Conservation (phyloP, 2,113 vertebrate genomes). For the Phyllostomus hastatus region DNA sequence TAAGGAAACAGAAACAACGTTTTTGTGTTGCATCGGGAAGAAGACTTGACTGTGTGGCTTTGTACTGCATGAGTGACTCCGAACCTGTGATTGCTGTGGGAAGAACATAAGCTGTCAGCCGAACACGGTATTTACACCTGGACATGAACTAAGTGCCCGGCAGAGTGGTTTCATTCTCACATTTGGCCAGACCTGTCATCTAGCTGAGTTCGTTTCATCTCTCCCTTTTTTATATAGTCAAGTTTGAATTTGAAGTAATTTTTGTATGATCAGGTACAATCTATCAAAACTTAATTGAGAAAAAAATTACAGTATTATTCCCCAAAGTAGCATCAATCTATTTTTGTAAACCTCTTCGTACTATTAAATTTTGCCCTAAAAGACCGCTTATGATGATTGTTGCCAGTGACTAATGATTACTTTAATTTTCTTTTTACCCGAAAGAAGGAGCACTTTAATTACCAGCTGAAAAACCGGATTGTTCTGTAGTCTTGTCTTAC, state of each 20-base stretch:
- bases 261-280: slow-evolving; percentile 87
- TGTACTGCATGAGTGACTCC: slow-evolving; percentile 79
- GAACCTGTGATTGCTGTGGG: slow-evolving; percentile 76
- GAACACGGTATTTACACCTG: slow-evolving; percentile 78
- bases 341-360: slow-evolving; percentile 85
- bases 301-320: slow-evolving; percentile 80
- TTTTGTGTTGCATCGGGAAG: slow-evolving; percentile 75
- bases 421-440: slow-evolving; percentile 80
- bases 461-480: slow-evolving; percentile 76
- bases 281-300: slow-evolving; percentile 82
- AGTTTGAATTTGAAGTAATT: slow-evolving; percentile 84
- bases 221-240: slow-evolving; percentile 85
- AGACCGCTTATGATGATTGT: slow-evolving; percentile 78
- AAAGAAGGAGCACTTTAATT: slow-evolving; percentile 83
- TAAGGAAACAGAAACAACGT: slow-evolving; percentile 72
- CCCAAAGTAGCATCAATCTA: slow-evolving; percentile 84
- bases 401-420: slow-evolving; percentile 82
- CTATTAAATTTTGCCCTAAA: slow-evolving; percentile 84
- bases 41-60: slow-evolving; percentile 79
- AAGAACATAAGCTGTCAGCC: slow-evolving; percentile 77
- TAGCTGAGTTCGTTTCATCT: slow-evolving; percentile 82
- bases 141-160: slow-evolving; percentile 82
- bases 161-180: slow-evolving; percentile 80
- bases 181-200: slow-evolving; percentile 82
- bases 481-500: slow-evolving; percentile 77